Conservation (phyloP, 2,113 vertebrate genomes). For the Gadus macrocephalus region DNA sequence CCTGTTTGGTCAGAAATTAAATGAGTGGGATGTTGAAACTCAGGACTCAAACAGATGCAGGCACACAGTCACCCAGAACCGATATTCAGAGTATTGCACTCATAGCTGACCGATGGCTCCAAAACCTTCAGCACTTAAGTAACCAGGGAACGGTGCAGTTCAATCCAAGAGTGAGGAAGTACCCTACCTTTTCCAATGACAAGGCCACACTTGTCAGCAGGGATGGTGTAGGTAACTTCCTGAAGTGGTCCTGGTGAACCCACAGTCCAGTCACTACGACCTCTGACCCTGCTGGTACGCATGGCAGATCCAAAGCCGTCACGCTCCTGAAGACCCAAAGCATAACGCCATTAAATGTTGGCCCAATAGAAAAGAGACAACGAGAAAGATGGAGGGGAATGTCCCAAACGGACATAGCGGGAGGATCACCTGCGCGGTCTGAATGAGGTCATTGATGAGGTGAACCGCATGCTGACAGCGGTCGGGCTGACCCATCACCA, state of each 20-base stretch:
- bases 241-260: slow-evolving; percentile 83
- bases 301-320: slow-evolving; percentile 80
- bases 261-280: slow-evolving; percentile 85
- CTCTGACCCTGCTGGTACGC: slow-evolving; percentile 73
- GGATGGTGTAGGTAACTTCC: slow-evolving; percentile 92
- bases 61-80: no score
- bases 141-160: no score
- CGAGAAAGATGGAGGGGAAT: no score
- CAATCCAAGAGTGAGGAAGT: not conserved
- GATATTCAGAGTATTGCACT: no score
- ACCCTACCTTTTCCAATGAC: slow-evolving; percentile 92
- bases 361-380: no score
- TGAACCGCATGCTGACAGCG: slow-evolving; percentile 90
- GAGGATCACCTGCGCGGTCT: slow-evolving; percentile 83
- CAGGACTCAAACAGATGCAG: no score
- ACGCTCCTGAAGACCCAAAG: slow-evolving; percentile 75
- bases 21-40: no score
- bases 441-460: slow-evolving; percentile 90
- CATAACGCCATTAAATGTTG: not conserved
- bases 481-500: slow-evolving; percentile 93
- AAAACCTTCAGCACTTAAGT: no score
- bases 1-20: no score
- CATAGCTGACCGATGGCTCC: no score
- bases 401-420: no score
- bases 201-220: slow-evolving; percentile 89